phyloP scores from a whole-genome alignment of 2,113 vertebrate species.

The Sigmodon hispidus region DNA sequence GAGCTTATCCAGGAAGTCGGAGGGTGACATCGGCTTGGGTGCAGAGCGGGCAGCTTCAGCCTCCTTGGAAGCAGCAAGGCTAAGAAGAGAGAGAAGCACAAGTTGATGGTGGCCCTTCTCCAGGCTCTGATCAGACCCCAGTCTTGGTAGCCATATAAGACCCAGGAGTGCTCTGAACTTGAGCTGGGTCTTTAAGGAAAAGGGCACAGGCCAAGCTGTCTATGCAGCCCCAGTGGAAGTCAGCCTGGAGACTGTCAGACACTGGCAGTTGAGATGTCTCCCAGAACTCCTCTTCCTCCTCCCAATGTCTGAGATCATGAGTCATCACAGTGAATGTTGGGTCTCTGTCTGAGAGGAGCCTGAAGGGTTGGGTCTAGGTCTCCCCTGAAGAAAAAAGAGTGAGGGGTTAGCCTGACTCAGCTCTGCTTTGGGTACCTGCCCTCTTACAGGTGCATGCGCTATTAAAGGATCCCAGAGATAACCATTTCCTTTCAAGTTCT shows the following conservation, averaged over 20 bases:
- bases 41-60: slow-evolving; percentile 94
- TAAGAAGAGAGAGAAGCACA: slow-evolving; percentile 80
- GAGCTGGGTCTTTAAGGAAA: slow-evolving; percentile 73
- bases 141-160: background rate
- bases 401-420: slow-evolving; percentile 59
- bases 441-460: background rate
- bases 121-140: background rate
- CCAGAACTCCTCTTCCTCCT: no score
- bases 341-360: slow-evolving; percentile 68
- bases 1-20: slow-evolving; percentile 98
- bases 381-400: slow-evolving; percentile 46
- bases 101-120: slow-evolving; percentile 16
- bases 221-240: slow-evolving; percentile 78
- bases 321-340: slow-evolving; percentile 65
- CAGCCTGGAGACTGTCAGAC: slow-evolving; percentile 72
- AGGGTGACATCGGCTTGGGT: slow-evolving; percentile 95
- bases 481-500: background rate
- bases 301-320: slow-evolving; percentile 48
- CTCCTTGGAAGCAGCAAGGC: slow-evolving; percentile 97
- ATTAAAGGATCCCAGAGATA: background rate
- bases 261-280: slow-evolving; percentile 75
- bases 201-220: slow-evolving; percentile 74
- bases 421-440: background rate
- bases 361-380: slow-evolving; percentile 58
- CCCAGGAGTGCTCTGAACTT: slow-evolving; percentile 9